Conservation (phyloP, 2,888 invertebrate species). For the Artemia sinica region DNA sequence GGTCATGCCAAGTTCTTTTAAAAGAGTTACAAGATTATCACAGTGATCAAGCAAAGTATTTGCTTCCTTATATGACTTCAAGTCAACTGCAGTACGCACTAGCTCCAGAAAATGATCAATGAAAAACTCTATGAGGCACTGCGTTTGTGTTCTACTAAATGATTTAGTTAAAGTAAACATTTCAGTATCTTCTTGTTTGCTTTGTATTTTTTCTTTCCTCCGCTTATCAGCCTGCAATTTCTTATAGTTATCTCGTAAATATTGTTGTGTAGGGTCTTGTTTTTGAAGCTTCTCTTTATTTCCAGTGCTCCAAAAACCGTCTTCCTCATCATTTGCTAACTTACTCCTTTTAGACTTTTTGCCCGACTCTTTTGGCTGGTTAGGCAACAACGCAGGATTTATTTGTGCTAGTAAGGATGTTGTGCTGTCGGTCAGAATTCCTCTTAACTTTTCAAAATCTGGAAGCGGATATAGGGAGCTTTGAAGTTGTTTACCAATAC, state of each 20-base stretch:
- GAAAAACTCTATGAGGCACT: conserved; percentile 46
- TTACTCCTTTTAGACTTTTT: conserved; percentile 24
- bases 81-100: conserved; percentile 45
- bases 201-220: conserved; percentile 17
- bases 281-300: conserved; percentile 4
- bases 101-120: conserved; percentile 52
- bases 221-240: conserved; percentile 20
- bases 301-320: conserved; percentile 21
- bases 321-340: conserved; percentile 22
- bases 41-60: conserved; percentile 52
- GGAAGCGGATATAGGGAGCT: conserved; percentile 18
- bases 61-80: conserved; percentile 43
- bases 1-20: conserved; percentile 35
- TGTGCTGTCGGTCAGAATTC: conserved; percentile 17
- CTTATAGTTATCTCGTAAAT: conserved; percentile 25
- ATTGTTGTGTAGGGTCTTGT: conserved; percentile 23
- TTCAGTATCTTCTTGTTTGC: conserved; percentile 16
- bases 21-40: conserved; percentile 43
- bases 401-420: conserved; percentile 7
- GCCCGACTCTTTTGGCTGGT: not conserved
- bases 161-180: conserved; percentile 3
- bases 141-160: conserved; percentile 42
- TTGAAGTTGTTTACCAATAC: conserved; percentile 16
- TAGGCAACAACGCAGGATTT: conserved; percentile 14
- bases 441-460: conserved; percentile 18